phyloP scores from a whole-genome alignment of 2,888 invertebrate genomes.

The Agrotis exclamationis region DNA sequence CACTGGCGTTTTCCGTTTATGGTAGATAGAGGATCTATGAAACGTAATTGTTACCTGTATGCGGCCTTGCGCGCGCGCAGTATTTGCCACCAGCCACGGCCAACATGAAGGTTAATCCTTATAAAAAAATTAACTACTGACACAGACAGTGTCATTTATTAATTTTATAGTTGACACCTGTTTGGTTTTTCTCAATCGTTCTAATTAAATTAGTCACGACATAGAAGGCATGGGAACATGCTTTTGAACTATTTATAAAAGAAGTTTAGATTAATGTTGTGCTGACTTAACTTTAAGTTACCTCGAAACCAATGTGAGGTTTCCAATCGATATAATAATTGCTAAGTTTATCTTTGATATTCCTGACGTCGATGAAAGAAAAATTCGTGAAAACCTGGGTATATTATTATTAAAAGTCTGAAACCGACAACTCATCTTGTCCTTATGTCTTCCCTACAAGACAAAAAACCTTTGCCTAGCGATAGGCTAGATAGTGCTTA shows the following conservation, averaged over 20 bases:
- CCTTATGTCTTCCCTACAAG: too few relatives aligned
- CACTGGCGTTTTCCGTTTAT: constrained; percentile 40
- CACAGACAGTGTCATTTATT: constrained; percentile 43
- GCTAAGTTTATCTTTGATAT: too few relatives aligned
- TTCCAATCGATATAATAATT: too few relatives aligned
- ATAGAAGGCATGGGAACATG: not conserved
- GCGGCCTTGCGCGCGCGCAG: constrained; percentile 55
- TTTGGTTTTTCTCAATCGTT: constrained; percentile 21
- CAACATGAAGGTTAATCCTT: constrained; percentile 59
- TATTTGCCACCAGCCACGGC: constrained; percentile 55
- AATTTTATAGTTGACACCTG: constrained; percentile 38
- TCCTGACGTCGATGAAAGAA: too few relatives aligned
- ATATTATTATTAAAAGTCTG: too few relatives aligned
- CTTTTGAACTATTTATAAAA: not conserved
- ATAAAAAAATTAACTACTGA: constrained; percentile 52
- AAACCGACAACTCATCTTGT: too few relatives aligned
- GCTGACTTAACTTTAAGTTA: too few relatives aligned
- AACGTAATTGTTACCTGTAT: constrained; percentile 42
- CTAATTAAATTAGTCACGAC: constrained; percentile 38
- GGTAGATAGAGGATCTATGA: constrained; percentile 48
- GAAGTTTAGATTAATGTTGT: not conserved
- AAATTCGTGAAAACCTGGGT: too few relatives aligned
- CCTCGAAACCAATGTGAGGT: too few relatives aligned
- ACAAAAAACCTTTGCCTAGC: too few relatives aligned
- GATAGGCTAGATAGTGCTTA: too few relatives aligned